Base-by-base conservation (phyloP, 2,113 vertebrate genomes). In the Lates calcarifer region DNA sequence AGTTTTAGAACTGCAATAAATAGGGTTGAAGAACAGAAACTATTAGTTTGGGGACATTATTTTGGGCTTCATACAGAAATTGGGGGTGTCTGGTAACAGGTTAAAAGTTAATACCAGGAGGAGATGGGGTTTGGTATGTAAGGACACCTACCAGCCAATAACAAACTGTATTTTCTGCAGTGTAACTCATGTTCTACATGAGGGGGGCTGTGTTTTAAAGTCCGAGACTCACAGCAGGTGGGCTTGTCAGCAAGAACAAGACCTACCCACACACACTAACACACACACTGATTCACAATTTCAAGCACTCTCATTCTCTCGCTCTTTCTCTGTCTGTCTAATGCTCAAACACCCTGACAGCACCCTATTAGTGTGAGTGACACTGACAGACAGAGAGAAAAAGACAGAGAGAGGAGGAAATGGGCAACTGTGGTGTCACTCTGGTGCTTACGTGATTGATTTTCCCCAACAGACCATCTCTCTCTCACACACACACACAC, bases 361-460 rank as follows among this genome's bases (percentile, higher is more conserved):
- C 33, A 26, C 31, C 61, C 33, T 63, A 63, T 63, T 63, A 63
- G 33, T 39, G 61, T 63, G 61, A 63, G 22, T 63, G 61, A 63
- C 61, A 63, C 61, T 39, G 33, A 63, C 35, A 62, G 18, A 79
- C 62, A 79, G 74, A 39, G 28, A 47, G 76, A 67, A 51, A 74
- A 31, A 43, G 56, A 33, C 39, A 13, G 69, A 51, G 67, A 56
- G 73, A 58, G 56, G 56, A 70, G 64, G 69, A 67, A 78, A 69
- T 47, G 53, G 69, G 61, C 45, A 53, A 70, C 57, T 75, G 64
- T 53, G 61, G 61, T 73, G 63, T 65, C 69, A 41, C 31, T 39
- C 49, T 33, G 74, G 70, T 74, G 60, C 79, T 82, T 74, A 64
- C 65, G 15, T 71, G 78, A 87, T 78, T 78, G 82, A 87, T 84